Evolutionary conservation across 2,797 vertebrate species (phyloP), one percentile per base, ranked within the genome.

Genomic region (Muraenolepis orangiensis): DNA sequence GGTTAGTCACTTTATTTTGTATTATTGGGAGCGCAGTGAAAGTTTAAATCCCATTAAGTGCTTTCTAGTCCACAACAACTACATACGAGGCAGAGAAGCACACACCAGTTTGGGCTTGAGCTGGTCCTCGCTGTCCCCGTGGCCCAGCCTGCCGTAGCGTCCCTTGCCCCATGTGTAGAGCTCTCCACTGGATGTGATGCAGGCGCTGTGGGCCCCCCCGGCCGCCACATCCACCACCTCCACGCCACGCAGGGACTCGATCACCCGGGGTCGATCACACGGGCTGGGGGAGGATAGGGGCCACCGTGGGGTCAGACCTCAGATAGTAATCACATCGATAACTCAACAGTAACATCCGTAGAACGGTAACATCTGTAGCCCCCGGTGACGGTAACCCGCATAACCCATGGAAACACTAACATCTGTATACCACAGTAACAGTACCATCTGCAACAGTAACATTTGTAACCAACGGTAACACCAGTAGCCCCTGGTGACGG

Each of bases 131-230:
- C 97, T 99, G 87, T 99, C 98, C 4, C 98, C 97, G 0, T 99
- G 98, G 3, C 98, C 98, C 75, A 99, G 94, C 16, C 98, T 94
- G 28, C 98, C 98, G 0, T 99, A 99, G 40, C 98, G 95, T 66
- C 98, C 98, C 79, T 99, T 99, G 61, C 98, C 98, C 98, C 98
- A 99, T 0, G 98, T 98, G 87, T 98, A 99, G 66, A 99, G 96
- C 87, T 98, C 98, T 46, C 98, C 98, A 0, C 95, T 97, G 75
- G 97, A 93, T 4, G 97, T 97, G 80, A 99, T 97, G 13, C 98
- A 99, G 2, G 97, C 98, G 0, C 98, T 99, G 91, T 99, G 98
- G 0, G 98, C 98, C 66, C 98, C 98, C 2, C 98, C 98, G 0
- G 98, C 97, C 7, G 98, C 98, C 0, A 99, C 94, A 69, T 99